Base-by-base conservation (phyloP, 2,888 invertebrate species). In the Agriopis marginaria region DNA sequence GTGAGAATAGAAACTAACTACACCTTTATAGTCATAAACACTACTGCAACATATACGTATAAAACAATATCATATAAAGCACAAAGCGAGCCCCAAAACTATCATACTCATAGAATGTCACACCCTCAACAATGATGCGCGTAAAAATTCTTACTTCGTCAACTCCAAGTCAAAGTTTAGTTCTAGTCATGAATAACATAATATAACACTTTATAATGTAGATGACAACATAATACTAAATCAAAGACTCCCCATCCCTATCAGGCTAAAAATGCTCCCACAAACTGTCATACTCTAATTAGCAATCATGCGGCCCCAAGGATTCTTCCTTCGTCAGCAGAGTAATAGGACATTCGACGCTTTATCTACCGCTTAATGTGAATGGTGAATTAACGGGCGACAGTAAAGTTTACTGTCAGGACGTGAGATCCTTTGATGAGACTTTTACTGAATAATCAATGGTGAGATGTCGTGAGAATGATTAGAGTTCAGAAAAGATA, bases 341-440 rank as follows among this genome's bases (percentile, higher is more conserved):
- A 62, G 70, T 73, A 72, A 74, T 72, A 63, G 71, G 67, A 65
- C 70, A 74, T 75, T 73, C 71, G 39, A 68, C 61, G 67, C 56
- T 74, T 76, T 72, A 75, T 73, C 66, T 73, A 9, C 63, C 69
- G 66, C 73, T 76, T 75, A 70, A 74, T 71, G 68, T 58, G 60
- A 58, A 60, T 54, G 67, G 69, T 60, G 68, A 75, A 76, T 76
- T 75, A 75, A 76, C 71, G 67, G 68, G 55, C 45, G 53, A 51
- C 64, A 55, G 65, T 74, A 71, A 75, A 76, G 32, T 66, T 66
- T 63, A 70, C 54, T 59, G 58, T 49, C 54, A 55, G 32, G 44
- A 70, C 70, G 70, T 70, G 70, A 70, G 54, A 53, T 62, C 63
- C 39, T 66, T 62, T 54, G 58, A 70, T 59, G 66, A 62, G 45